Conservation (phyloP, 2,797 vertebrate species). For the Spondyliosoma cantharus region DNA sequence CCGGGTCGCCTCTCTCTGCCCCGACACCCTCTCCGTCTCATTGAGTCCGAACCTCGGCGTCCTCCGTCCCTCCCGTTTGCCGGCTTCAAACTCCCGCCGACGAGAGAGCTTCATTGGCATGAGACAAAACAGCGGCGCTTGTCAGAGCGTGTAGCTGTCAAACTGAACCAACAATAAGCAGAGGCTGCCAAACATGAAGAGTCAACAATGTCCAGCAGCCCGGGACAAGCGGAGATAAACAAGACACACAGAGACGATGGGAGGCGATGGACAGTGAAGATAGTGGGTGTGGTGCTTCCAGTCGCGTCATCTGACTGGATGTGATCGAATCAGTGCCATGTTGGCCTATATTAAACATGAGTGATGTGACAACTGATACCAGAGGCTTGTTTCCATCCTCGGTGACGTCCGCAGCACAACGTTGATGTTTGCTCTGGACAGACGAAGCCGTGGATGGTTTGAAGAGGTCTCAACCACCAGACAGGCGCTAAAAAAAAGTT, state of each 20-base stretch:
- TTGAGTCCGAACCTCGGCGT: not conserved
- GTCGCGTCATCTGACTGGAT: not conserved
- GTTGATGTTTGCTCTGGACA: too few relatives aligned
- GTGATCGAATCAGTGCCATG: not conserved
- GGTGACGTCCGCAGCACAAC: too few relatives aligned
- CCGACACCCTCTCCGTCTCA: constrained; percentile 24
- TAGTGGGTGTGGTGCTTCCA: not conserved
- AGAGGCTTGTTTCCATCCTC: not conserved
- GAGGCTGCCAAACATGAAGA: constrained; percentile 28
- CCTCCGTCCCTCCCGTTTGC: constrained; percentile 24
- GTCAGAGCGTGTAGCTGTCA: constrained; percentile 38
- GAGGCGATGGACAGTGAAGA: not conserved
- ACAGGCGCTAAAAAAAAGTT: too few relatives aligned
- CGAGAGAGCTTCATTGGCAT: constrained; percentile 17
- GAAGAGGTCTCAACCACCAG: too few relatives aligned
- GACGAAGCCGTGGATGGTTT: too few relatives aligned
- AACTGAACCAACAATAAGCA: constrained; percentile 34
- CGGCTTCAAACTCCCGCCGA: constrained; percentile 28
- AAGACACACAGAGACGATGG: not conserved
- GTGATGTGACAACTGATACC: not conserved
- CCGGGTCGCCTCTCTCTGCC: constrained; percentile 45
- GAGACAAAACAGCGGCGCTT: constrained; percentile 51
- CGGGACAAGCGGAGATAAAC: not conserved
- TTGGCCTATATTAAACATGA: not conserved
- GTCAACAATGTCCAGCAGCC: constrained; percentile 1